Percentiles rank a stretch among this genome's conserved stretches.
Evolutionary conservation across 2,888 invertebrate genomes (phyloP).

Genomic region (Chalcis sispes): DNA sequence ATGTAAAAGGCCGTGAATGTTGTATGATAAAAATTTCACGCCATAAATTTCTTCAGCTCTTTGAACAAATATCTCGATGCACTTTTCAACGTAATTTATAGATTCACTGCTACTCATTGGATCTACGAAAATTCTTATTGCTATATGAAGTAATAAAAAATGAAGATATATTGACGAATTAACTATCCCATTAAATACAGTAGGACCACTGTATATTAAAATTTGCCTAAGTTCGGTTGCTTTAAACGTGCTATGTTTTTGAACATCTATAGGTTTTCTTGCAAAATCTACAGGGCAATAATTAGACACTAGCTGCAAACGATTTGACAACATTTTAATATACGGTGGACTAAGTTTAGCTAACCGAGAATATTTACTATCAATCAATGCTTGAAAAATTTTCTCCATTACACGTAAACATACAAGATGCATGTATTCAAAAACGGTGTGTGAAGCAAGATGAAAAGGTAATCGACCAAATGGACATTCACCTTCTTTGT

Average conservation of each 20-base stretch:
- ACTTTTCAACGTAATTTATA: too few relatives aligned
- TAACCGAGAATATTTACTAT: background rate
- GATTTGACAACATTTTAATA: background rate
- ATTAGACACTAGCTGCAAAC: background rate
- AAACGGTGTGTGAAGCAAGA: slow-evolving; percentile 13
- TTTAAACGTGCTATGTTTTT: background rate
- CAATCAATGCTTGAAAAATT: slow-evolving; percentile 6
- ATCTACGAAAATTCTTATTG: too few relatives aligned
- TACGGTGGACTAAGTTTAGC: background rate
- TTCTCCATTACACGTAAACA: slow-evolving; percentile 32
- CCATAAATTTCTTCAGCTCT: too few relatives aligned
- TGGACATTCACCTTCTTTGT: background rate
- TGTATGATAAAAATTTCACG: too few relatives aligned
- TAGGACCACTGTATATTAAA: background rate
- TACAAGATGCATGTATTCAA: slow-evolving; percentile 43
- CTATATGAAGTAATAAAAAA: background rate
- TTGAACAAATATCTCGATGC: too few relatives aligned
- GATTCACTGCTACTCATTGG: too few relatives aligned
- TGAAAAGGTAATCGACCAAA: background rate
- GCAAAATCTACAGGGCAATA: background rate
- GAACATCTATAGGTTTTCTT: background rate
- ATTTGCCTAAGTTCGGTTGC: background rate
- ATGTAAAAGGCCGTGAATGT: background rate
- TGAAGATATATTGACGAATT: background rate
- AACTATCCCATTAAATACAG: slow-evolving; percentile 18